phyloP scores from a whole-genome alignment of 2,888 invertebrate genomes.

The Rhopalosiphum nymphaeae region DNA sequence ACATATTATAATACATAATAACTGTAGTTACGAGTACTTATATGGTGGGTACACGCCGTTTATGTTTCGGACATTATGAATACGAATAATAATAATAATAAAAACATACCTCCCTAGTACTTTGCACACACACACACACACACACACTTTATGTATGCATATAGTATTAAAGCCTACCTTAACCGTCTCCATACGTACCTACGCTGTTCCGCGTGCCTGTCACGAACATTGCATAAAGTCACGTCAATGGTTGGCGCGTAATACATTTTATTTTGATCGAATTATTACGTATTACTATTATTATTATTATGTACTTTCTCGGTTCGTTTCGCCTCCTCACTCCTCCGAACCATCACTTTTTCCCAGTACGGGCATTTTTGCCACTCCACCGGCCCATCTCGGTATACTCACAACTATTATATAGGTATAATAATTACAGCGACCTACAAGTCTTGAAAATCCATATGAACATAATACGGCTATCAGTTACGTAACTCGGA shows the following conservation, averaged over 20 bases:
- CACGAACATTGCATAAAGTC: constrained; percentile 50
- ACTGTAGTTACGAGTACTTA: constrained; percentile 7
- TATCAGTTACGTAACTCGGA: not conserved
- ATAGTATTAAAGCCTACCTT: not conserved
- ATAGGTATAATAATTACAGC: not conserved
- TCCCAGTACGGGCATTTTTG: not conserved
- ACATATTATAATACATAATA: not conserved
- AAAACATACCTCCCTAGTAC: not conserved
- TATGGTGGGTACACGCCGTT: constrained; percentile 3
- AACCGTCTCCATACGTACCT: not conserved
- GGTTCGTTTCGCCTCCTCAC: not conserved
- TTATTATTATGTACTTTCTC: not conserved
- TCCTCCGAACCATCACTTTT: not conserved
- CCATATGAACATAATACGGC: not conserved
- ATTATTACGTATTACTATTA: constrained; percentile 21
- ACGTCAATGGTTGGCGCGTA: constrained; percentile 24
- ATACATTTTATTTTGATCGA: constrained; percentile 31
- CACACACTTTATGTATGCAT: no score
- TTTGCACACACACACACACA: not conserved
- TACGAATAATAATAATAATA: constrained; percentile 7
- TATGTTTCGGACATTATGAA: constrained; percentile 40
- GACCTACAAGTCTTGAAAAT: not conserved
- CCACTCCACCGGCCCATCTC: not conserved
- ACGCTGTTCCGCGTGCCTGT: constrained; percentile 11
- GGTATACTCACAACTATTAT: not conserved